A percentile compares a stretch with the other conserved stretches of the same genome.
Conservation (phyloP, 2,113 vertebrate species). For the Brachyhypopomus gauderio region DNA sequence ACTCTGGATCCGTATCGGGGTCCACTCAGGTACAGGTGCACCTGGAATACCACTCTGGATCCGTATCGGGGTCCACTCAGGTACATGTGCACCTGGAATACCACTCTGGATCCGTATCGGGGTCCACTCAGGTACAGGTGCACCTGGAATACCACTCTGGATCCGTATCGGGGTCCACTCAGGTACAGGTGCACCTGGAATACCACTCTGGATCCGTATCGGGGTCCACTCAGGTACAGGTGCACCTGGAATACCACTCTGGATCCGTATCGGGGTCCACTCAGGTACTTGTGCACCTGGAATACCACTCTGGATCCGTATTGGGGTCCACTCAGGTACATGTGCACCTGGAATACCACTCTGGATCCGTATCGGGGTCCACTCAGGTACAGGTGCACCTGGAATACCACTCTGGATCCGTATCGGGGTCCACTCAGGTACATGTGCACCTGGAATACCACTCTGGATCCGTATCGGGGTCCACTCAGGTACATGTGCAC, state of each 20-base stretch:
- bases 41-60: conserved; percentile 96
- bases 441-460: conserved; percentile 82
- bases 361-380: conserved; percentile 98
- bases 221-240: conserved; percentile 92
- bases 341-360: conserved; percentile 86
- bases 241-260: conserved; percentile 89
- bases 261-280: conserved; percentile 98
- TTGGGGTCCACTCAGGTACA: conserved; percentile 95
- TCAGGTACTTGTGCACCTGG: conserved; percentile 87
- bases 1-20: conserved; percentile 97
- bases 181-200: conserved; percentile 84
- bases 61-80: conserved; percentile 97
- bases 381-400: conserved; percentile 87
- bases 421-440: conserved; percentile 98
- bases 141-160: conserved; percentile 93
- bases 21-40: conserved; percentile 88
- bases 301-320: conserved; percentile 97
- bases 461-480: conserved; percentile 98
- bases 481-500: conserved; percentile 87
- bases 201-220: conserved; percentile 98
- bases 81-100: conserved; percentile 84
- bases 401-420: conserved; percentile 96
- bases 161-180: conserved; percentile 98
- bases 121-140: conserved; percentile 88
- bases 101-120: conserved; percentile 99